Base-by-base conservation (phyloP, 2,888 invertebrate genomes). In the Melinopterus prodromus region DNA sequence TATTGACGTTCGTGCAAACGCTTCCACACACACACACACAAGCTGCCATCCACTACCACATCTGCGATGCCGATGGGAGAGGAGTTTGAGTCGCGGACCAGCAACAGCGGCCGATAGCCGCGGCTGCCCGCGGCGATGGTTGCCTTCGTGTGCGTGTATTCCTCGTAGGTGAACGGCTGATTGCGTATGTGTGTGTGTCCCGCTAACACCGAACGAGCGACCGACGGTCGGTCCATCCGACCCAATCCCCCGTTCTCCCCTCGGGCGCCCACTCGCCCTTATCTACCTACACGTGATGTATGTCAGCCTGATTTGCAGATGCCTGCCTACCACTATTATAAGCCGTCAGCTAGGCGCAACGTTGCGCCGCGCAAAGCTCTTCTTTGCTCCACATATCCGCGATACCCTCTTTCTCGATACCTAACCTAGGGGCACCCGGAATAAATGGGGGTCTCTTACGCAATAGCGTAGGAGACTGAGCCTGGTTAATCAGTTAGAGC, bases 61-160 rank as follows among this genome's bases (percentile, higher is more conserved):
- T 37, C 35, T n/a, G 74, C 74, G 74, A 6, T n/a, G 74, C 74
- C 71, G 71, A 12, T 74, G 80, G 80, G 83, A 81, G 82, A 53
- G 84, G 80, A 80, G 80, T 81, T 53, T 80, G 80, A 79, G 82
- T 82, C 90, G 90, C 89, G 89, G 86, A 89, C 88, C 90, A 90
- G 90, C 89, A 90, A 90, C 89, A 87, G 87, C 87, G 88, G 89
- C 90, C 88, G 89, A 89, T 88, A 87, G 89, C 87, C 88, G 88
- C 89, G 87, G 88, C 89, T 88, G 87, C 82, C 82, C 88, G 84
- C 89, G 89, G 89, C 90, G 90, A 82, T 81, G 82, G 81, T 82
- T 81, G 82, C 81, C 80, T 81, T 79, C 14, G 77, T 77, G 77
- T 77, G 77, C 74, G 77, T 53, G 37, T 16, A 74, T 71, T 35